Conservation (phyloP, 2,797 vertebrate genomes). For the Chelmon rostratus region DNA sequence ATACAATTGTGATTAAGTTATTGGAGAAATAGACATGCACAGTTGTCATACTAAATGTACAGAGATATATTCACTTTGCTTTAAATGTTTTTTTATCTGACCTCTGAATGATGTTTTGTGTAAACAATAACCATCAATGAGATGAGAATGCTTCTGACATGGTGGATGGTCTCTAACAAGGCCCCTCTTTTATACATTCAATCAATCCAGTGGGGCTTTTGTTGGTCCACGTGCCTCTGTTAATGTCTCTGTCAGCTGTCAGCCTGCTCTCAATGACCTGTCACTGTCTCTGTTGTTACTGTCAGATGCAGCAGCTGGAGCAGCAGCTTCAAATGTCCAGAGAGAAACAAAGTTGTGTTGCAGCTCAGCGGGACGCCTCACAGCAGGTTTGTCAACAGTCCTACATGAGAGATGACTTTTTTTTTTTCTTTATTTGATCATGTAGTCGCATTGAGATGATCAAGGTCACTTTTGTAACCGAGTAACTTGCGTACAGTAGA, state of each 20-base stretch:
- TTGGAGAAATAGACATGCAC: not conserved
- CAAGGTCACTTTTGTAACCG: not conserved
- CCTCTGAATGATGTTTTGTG: no score
- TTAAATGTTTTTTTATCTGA: no score
- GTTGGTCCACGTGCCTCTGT: no score
- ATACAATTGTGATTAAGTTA: not conserved
- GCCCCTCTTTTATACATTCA: no score
- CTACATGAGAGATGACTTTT: not conserved
- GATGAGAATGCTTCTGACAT: not conserved
- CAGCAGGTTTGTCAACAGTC: conserved; percentile 62
- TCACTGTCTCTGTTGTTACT: not conserved
- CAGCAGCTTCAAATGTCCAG: conserved; percentile 41
- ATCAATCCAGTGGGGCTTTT: not conserved
- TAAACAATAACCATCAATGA: no score
- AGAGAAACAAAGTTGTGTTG: conserved; percentile 26
- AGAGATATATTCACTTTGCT: no score
- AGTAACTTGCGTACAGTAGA: no score
- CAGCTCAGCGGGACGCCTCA: conserved; percentile 41
- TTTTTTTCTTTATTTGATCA: not conserved
- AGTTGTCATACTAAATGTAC: no score
- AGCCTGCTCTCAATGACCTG: not conserved
- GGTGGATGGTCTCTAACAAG: not conserved
- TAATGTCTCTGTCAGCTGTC: not conserved
- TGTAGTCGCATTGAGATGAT: not conserved
- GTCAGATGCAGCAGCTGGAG: conserved; percentile 59